These are phyloP conservation scores for Zele albiditarsus DNA, from an alignment of 2,888 invertebrate species.

Conservation along the genomic window DNA sequence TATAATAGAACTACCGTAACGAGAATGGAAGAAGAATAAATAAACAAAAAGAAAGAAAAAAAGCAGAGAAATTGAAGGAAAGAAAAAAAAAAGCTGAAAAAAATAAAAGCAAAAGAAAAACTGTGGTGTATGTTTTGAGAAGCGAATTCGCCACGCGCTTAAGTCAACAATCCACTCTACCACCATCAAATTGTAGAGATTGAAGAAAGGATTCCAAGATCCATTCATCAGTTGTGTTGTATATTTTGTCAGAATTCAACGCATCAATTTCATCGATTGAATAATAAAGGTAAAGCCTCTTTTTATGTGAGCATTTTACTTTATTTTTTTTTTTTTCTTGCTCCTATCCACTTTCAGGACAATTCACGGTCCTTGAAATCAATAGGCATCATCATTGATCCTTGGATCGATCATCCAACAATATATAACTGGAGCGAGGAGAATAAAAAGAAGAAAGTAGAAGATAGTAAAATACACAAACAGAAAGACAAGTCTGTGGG, in stretches of 20 bases:
- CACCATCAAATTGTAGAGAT: conserved; percentile 48
- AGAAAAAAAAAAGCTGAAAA: not conserved
- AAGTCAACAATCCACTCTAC: conserved; percentile 65
- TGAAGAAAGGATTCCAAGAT: conserved; percentile 41
- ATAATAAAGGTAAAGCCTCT: conserved; percentile 4
- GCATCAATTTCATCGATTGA: conserved; percentile 43
- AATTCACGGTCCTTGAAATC: conserved; percentile 63
- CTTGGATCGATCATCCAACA: conserved; percentile 31
- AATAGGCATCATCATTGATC: conserved; percentile 67
- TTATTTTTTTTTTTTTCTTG: conserved; percentile 36
- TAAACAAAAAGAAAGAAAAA: conserved; percentile 20
- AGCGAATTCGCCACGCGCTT: conserved; percentile 70
- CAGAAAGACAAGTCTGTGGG: conserved; percentile 12
- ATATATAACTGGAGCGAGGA: not conserved
- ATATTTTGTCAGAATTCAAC: conserved; percentile 61
- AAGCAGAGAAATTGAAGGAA: not conserved
- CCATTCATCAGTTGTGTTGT: conserved; percentile 46
- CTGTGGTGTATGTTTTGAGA: conserved; percentile 60
- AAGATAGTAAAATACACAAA: conserved; percentile 31
- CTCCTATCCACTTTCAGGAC: conserved; percentile 24
- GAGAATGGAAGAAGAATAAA: not conserved
- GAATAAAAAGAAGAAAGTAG: conserved; percentile 19
- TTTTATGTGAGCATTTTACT: conserved; percentile 16
- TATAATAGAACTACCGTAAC: not conserved
- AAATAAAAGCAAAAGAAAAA: conserved; percentile 21